Base-by-base conservation (phyloP, 2,113 vertebrate genomes). In the Lucifuga dentata region DNA sequence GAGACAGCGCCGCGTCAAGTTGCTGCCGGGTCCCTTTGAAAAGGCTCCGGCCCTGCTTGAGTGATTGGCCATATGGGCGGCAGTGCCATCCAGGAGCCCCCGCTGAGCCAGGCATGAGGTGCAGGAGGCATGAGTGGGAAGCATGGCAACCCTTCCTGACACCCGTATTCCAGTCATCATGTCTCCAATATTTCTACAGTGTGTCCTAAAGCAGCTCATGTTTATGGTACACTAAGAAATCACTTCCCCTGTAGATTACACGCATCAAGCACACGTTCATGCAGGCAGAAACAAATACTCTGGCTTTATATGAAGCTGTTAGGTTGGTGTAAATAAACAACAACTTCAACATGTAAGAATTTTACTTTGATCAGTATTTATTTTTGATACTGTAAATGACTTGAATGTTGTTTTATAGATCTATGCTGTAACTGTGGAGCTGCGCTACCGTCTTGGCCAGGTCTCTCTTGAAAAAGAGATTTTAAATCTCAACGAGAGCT, bases 21-120 rank as follows among this genome's bases (percentile, higher is more conserved):
- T 90, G 86, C 91, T 86, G 84, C 75, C 58, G 64, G 62, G 71
- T 79, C 81, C 66, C 86, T 90, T 86, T 88, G 78, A 89, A 90
- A 86, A 73, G 71, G 69, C 76, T 71, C 55, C 62, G 1, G 77
- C 43, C 62, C 67, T 62, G 68, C 73, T 78, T 87, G 89, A 92
- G 87, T 91, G 88, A 89, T 90, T 65, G 85, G 86, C 87, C 89
- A 90, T 90, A 91, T 91, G 87, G 88, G 81, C 76, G 20, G 58
- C 74, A 75, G 63, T 84, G 80, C 81, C 80, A 86, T 88, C 88
- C 86, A 82, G 73, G 66, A 83, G 67, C 64, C 71, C 87, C 84
- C 53, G 11, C 85, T 36, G 83, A 80, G 83, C 78, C 70, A 84
- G 75, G 79, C 83, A 76, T 68, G 69, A 66, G 65, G 23, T 44